Conservation (phyloP, 2,888 invertebrate species). For the Nesidiocoris tenuis region DNA sequence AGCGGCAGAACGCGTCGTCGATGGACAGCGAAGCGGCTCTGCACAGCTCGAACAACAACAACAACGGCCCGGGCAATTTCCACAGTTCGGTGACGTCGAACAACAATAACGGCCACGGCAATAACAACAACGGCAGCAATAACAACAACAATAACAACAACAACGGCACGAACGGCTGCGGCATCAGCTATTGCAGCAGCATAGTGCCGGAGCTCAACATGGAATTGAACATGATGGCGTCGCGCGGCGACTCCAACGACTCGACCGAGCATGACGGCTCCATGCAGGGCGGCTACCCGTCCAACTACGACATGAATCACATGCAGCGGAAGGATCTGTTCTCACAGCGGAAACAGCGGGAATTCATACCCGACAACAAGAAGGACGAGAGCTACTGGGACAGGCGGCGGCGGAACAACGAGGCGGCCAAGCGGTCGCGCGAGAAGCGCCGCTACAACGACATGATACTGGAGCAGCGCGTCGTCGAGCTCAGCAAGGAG, state of each 20-base stretch:
- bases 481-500: conserved; percentile 91
- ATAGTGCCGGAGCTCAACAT: conserved; percentile 28
- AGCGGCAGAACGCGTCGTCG: conserved; percentile 69
- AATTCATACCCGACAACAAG: conserved; percentile 94
- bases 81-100: conserved; percentile 53
- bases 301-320: conserved; percentile 58
- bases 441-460: conserved; percentile 95
- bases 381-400: conserved; percentile 99
- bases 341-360: conserved; percentile 88
- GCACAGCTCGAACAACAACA: conserved; percentile 55
- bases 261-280: conserved; percentile 24
- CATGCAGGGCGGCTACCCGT: conserved; percentile 52
- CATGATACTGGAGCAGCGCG: conserved; percentile 91
- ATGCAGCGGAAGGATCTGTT: conserved; percentile 76
- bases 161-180: conserved; percentile 45
- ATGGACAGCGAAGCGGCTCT: conserved; percentile 68
- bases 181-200: conserved; percentile 47
- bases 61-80: background rate
- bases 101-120: conserved; percentile 52
- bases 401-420: conserved; percentile 90
- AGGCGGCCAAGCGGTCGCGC: conserved; percentile 93
- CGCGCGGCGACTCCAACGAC: conserved; percentile 32
- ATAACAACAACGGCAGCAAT: conserved; percentile 51
- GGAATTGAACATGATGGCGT: conserved; percentile 15
- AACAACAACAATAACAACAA: conserved; percentile 50